Evolutionary conservation across 2,888 invertebrate species (phyloP), one percentile per base, ranked within the genome.

Genomic region (Sipunculus nudus): DNA sequence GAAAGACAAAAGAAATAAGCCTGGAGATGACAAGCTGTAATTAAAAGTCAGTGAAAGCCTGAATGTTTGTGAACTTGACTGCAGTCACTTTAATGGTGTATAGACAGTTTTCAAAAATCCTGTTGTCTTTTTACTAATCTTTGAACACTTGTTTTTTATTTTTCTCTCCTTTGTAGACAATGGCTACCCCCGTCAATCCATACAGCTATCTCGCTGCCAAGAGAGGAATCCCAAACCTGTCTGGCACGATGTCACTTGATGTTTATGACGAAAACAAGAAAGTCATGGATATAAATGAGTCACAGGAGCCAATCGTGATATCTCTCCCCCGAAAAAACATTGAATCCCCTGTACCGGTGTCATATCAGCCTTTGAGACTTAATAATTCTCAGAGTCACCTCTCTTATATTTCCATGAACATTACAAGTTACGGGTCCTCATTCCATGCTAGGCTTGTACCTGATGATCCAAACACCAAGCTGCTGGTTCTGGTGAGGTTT

Each of bases 271-370:
- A 63, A 23, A 29, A 63, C 21, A 63, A 62, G 19, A 39, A 50
- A 1, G 49, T 53, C 25, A 53, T 71, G 23, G 32, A 26, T 10
- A 58, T 73, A 13, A 35, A 21, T 3, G 47, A 48, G 25, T n/a
- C 63, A 19, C 31, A 40, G 19, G 40, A 59, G 19, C 74, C 75
- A 2, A 57, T 79, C 29, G 62, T 63, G 38, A 62, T 78, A 21
- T 43, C 32, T n/a, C 73, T 78, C 8, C 73, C 74, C 0, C 53
- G 70, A 13, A 71, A 70, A 26, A 62, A 60, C 41, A 57, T 45
- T 31, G 45, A 54, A 2, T 46, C 46, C 6, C 65, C 64, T 0
- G 38, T 29, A 3, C 55, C 58, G 21, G 49, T 55, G 16, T 25
- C 43, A 3, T 50, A 58, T 8, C 39, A 55, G 1, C 68, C 71